phyloP scores from a whole-genome alignment of 2,113 vertebrate species.

The Pontoporia blainvillei region DNA sequence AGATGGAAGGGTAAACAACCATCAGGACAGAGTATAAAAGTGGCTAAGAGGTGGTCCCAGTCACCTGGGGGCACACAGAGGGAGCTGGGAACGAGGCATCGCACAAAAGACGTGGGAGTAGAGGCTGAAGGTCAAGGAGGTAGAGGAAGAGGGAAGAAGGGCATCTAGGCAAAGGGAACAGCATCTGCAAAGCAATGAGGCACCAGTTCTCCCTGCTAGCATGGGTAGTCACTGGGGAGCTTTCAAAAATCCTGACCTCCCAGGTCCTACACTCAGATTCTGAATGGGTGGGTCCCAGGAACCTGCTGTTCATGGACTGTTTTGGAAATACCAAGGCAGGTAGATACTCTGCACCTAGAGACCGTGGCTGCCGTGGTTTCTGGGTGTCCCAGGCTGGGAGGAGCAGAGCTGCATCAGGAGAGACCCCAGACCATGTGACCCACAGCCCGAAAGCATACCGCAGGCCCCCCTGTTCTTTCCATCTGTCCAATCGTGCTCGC shows the following conservation, averaged over 20 bases:
- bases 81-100: not conserved
- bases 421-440: not conserved
- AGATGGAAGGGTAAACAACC: not conserved
- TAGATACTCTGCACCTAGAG: not conserved
- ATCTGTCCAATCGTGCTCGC: not conserved
- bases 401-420: not conserved
- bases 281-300: not conserved
- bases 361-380: not conserved
- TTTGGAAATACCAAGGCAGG: not conserved
- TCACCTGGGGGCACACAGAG: accelerated
- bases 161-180: not conserved
- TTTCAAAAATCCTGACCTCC: not conserved
- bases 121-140: not conserved
- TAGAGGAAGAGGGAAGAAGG: not conserved
- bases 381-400: not conserved
- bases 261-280: not conserved
- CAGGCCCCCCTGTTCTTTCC: not conserved
- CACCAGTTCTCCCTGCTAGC: accelerated
- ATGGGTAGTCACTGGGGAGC: accelerated
- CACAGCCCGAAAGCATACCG: not conserved
- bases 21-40: not conserved
- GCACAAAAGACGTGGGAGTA: not conserved
- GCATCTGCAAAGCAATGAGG: not conserved
- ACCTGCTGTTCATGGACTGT: not conserved
- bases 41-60: accelerated